Percentiles rank a stretch among this genome's conserved stretches.
Evolutionary conservation across 2,113 vertebrate species (phyloP).

Genomic region (Blennius ocellaris): DNA sequence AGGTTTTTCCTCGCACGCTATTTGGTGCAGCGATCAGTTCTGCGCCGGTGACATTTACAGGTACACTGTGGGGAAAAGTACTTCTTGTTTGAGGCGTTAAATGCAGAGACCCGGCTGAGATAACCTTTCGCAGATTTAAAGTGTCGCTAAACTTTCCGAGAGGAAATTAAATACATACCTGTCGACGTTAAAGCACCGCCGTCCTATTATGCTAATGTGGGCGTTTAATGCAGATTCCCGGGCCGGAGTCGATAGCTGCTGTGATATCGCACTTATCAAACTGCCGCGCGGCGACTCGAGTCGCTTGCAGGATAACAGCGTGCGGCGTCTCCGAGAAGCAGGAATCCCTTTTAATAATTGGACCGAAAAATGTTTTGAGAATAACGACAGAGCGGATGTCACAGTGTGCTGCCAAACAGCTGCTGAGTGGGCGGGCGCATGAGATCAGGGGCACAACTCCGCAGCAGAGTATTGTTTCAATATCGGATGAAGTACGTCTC

Average conservation of each 20-base stretch:
- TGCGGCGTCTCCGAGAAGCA: constrained; percentile 26
- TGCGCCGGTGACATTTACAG: constrained; percentile 40
- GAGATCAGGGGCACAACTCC: constrained; percentile 10
- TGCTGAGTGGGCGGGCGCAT: constrained; percentile 46
- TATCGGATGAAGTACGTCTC: constrained; percentile 4
- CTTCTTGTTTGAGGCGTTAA: constrained; percentile 1
- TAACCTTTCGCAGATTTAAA: neutral
- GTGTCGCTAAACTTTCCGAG: constrained; percentile 20
- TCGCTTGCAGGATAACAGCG: constrained; percentile 20
- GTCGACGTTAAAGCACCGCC: neutral
- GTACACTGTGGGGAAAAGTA: neutral
- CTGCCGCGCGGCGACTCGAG: constrained; percentile 17
- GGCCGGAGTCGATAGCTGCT: constrained; percentile 32
- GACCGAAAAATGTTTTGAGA: constrained; percentile 21
- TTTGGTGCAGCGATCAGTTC: neutral
- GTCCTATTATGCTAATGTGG: constrained; percentile 30
- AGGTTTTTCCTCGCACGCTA: neutral
- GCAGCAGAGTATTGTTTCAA: constrained; percentile 4
- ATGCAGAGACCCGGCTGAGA: constrained; percentile 2
- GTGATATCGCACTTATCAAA: constrained; percentile 47
- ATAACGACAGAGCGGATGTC: constrained; percentile 26
- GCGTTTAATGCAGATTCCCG: constrained; percentile 25
- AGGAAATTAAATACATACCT: constrained; percentile 2
- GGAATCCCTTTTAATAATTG: constrained; percentile 41
- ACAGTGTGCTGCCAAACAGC: constrained; percentile 44